A percentile compares a stretch with the other conserved stretches of the same genome.
phyloP scores from a whole-genome alignment of 2,888 invertebrate species.

The Hydriomena furcata region DNA sequence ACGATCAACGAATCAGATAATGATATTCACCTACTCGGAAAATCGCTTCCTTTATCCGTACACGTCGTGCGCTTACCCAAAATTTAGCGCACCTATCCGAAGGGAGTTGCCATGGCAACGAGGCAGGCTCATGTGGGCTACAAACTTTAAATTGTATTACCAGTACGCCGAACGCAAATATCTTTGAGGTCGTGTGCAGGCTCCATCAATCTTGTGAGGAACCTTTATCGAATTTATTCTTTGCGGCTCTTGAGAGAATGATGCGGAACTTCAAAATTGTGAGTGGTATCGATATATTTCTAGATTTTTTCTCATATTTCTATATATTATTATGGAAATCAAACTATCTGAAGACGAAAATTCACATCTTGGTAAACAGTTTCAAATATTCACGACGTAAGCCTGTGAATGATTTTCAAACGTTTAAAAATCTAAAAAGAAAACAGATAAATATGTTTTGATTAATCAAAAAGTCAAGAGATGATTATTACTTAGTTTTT shows the following conservation, averaged over 20 bases:
- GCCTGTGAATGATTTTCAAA: too few relatives aligned
- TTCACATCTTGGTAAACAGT: too few relatives aligned
- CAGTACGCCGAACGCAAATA: constrained; percentile 65
- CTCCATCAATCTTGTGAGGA: constrained; percentile 36
- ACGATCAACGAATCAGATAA: constrained; percentile 64
- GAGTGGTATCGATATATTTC: not conserved
- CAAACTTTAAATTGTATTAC: constrained; percentile 82
- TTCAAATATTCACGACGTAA: too few relatives aligned
- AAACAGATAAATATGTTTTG: too few relatives aligned
- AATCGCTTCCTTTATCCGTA: constrained; percentile 76
- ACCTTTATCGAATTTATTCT: constrained; percentile 34
- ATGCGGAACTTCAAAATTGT: constrained; percentile 14
- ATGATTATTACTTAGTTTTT: too few relatives aligned
- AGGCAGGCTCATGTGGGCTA: constrained; percentile 77
- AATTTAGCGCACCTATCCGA: constrained; percentile 59
- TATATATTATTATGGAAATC: too few relatives aligned
- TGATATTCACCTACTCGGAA: constrained; percentile 80
- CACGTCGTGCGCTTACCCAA: constrained; percentile 71
- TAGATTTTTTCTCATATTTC: too few relatives aligned
- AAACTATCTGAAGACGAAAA: too few relatives aligned
- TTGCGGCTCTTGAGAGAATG: constrained; percentile 19
- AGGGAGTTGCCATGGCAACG: constrained; percentile 78
- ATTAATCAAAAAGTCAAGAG: too few relatives aligned
- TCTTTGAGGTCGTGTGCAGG: constrained; percentile 50
- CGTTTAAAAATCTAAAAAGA: too few relatives aligned